These are phyloP conservation scores for Cephalotes varians DNA, from an alignment of 2,888 invertebrate species.

Conservation along the genomic window DNA sequence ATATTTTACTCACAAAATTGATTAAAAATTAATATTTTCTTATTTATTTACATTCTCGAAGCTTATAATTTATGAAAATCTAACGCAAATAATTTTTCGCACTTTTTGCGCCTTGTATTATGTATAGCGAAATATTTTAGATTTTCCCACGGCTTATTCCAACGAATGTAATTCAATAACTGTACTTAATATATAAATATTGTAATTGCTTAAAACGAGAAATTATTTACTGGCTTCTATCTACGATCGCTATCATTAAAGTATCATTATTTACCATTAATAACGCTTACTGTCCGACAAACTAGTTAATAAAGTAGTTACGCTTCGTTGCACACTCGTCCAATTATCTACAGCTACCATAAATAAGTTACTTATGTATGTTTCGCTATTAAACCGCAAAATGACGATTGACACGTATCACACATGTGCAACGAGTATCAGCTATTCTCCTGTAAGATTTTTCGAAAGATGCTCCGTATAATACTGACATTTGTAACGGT, in stretches of 20 bases:
- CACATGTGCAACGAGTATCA: slow-evolving; percentile 49
- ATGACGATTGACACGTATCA: slow-evolving; percentile 43
- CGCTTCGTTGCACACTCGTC: slow-evolving; percentile 11
- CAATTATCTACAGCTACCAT: slow-evolving; percentile 10
- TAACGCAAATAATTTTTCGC: neutral
- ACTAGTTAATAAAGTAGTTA: slow-evolving; percentile 14
- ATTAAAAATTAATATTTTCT: neutral
- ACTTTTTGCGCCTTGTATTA: neutral
- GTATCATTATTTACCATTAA: slow-evolving; percentile 26
- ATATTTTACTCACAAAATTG: neutral
- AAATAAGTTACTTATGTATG: neutral
- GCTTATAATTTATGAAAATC: neutral
- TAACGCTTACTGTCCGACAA: slow-evolving; percentile 9
- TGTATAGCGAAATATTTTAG: neutral
- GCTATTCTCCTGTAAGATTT: slow-evolving; percentile 69
- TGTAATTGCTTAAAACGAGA: slow-evolving; percentile 17
- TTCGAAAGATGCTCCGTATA: slow-evolving; percentile 81
- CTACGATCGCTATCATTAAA: slow-evolving; percentile 24
- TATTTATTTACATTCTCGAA: neutral
- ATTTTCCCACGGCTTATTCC: neutral
- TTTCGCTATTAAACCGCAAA: slow-evolving; percentile 19
- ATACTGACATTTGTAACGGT: slow-evolving; percentile 85
- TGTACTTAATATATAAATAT: slow-evolving; percentile 1
- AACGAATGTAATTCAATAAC: neutral
- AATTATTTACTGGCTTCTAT: slow-evolving; percentile 27